These are phyloP conservation scores for Ectemnius continuus DNA, from an alignment of 2,888 invertebrate genomes.

Conservation along the genomic window DNA sequence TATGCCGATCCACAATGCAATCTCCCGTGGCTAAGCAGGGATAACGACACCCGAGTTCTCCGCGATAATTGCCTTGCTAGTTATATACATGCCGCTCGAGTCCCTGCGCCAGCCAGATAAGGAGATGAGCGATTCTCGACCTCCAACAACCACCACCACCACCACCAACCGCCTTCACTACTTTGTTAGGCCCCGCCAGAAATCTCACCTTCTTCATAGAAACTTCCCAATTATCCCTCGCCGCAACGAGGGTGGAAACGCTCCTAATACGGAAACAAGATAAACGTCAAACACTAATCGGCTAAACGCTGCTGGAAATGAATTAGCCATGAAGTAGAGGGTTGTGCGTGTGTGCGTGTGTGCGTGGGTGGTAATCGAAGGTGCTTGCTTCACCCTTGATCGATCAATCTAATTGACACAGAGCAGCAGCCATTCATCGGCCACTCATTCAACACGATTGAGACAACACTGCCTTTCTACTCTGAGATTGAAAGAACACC, in stretches of 20 bases:
- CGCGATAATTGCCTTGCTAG: conserved; percentile 24
- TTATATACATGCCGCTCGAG: not conserved
- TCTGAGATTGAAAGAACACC: conserved; percentile 2
- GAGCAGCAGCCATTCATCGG: conserved; percentile 5
- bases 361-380: not conserved
- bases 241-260: too few relatives aligned
- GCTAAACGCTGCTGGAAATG: too few relatives aligned
- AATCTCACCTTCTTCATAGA: too few relatives aligned
- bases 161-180: too few relatives aligned
- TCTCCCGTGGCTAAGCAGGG: not conserved
- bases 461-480: not conserved
- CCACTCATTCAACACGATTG: conserved; percentile 7
- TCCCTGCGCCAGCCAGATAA: not conserved
- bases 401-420: conserved; percentile 37
- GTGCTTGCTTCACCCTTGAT: conserved; percentile 11
- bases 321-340: too few relatives aligned
- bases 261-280: too few relatives aligned
- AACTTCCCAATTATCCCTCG: too few relatives aligned
- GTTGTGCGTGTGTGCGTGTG: too few relatives aligned
- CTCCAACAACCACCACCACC: not conserved
- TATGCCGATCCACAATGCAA: conserved; percentile 1
- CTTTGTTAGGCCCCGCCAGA: not conserved
- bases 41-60: conserved; percentile 22
- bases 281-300: not conserved
- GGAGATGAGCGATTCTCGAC: not conserved